Evolutionary conservation across 2,113 vertebrate species (phyloP).

Genomic region (Gobiocypris rarus): DNA sequence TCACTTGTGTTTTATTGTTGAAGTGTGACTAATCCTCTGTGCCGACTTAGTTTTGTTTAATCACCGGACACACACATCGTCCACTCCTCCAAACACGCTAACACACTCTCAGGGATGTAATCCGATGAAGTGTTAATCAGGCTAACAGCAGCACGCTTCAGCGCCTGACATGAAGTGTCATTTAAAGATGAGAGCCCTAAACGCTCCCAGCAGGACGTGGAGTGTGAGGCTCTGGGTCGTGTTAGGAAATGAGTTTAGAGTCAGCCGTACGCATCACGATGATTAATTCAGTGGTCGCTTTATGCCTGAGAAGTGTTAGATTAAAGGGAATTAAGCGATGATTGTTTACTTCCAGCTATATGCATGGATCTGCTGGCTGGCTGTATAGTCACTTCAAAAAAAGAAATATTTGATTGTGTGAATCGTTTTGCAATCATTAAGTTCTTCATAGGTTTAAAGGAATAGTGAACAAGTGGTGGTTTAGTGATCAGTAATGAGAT

Average conservation of each 20-base stretch:
- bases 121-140: constrained; percentile 41
- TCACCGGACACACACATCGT: constrained; percentile 12
- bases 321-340: neutral
- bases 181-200: constrained; percentile 42
- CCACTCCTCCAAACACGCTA: neutral
- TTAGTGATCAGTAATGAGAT: neutral
- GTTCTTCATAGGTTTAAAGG: neutral
- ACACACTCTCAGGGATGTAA: constrained; percentile 23
- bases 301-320: constrained; percentile 24
- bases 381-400: neutral
- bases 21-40: constrained; percentile 27
- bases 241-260: constrained; percentile 31
- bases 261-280: neutral
- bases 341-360: neutral
- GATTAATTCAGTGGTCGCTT: neutral
- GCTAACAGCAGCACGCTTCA: constrained; percentile 25
- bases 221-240: neutral
- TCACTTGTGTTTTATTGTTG: neutral
- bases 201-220: neutral
- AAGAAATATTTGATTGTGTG: neutral
- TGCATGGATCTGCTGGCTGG: neutral
- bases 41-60: constrained; percentile 24
- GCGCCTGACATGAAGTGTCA: constrained; percentile 33
- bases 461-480: neutral
- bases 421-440: neutral